Conservation (phyloP, 2,888 invertebrate genomes). For the Mantis religiosa region DNA sequence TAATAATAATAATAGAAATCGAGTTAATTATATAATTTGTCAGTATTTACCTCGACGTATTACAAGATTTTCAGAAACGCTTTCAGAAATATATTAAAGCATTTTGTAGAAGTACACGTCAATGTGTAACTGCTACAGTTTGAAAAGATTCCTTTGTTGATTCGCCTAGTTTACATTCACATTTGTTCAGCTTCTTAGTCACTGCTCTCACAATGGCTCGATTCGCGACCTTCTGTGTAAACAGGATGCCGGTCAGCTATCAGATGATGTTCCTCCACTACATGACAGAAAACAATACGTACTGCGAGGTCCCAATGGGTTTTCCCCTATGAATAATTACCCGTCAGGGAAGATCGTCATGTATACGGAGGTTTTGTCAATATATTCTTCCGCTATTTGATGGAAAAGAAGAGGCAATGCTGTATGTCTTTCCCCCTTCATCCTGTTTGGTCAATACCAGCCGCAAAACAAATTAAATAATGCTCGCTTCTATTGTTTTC, state of each 20-base stretch:
- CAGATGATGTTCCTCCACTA: not conserved
- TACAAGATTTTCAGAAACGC: no score
- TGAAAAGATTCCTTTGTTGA: no score
- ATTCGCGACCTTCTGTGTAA: not conserved
- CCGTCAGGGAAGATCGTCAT: not conserved
- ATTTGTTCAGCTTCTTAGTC: no score
- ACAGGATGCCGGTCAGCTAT: not conserved
- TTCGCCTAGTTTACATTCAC: no score
- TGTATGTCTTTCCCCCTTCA: not conserved
- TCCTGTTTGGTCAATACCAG: constrained; percentile 7
- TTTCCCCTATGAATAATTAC: not conserved
- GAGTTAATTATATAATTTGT: no score
- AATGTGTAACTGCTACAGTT: no score
- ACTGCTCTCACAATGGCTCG: no score
- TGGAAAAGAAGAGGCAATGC: not conserved
- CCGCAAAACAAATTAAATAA: constrained; percentile 12
- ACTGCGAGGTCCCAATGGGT: not conserved
- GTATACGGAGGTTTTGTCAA: not conserved
- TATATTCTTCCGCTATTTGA: not conserved
- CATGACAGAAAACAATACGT: not conserved
- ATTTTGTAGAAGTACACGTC: no score
- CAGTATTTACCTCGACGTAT: no score
- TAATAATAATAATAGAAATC: no score
- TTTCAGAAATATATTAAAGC: no score
- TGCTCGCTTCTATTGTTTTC: not conserved